phyloP scores from a whole-genome alignment of 2,113 vertebrate species.

The Condylura cristata region DNA sequence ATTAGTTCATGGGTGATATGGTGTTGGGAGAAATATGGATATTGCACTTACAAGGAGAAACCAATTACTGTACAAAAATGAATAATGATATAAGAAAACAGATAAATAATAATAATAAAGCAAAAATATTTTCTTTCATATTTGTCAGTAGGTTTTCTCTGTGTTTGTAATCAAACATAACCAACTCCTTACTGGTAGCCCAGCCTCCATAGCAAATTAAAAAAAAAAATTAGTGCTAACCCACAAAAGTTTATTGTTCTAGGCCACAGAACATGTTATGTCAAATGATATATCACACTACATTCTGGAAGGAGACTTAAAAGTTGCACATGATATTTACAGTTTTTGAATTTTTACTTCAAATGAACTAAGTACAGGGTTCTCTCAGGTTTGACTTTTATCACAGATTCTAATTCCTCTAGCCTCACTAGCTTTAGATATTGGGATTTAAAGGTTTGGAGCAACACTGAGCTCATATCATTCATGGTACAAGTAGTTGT shows the following conservation, averaged over 20 bases:
- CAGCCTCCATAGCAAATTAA: neutral
- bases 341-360: neutral
- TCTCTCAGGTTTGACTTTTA: neutral
- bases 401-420: neutral
- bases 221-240: conserved; percentile 58
- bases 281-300: conserved; percentile 11
- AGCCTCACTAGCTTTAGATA: conserved; percentile 41
- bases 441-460: conserved; percentile 14
- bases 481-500: neutral
- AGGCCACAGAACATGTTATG: neutral
- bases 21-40: too few relatives aligned
- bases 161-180: conserved; percentile 36
- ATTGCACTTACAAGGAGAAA: too few relatives aligned
- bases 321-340: neutral
- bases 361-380: conserved; percentile 34
- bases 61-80: too few relatives aligned
- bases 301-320: neutral
- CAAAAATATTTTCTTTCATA: neutral
- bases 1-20: too few relatives aligned
- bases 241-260: conserved; percentile 1
- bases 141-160: neutral
- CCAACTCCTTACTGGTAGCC: neutral
- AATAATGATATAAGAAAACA: too few relatives aligned
- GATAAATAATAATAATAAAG: too few relatives aligned
- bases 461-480: neutral